Percentiles rank a stretch among this genome's conserved stretches.
phyloP scores from a whole-genome alignment of 2,113 vertebrate genomes.

The Cebus imitator region DNA sequence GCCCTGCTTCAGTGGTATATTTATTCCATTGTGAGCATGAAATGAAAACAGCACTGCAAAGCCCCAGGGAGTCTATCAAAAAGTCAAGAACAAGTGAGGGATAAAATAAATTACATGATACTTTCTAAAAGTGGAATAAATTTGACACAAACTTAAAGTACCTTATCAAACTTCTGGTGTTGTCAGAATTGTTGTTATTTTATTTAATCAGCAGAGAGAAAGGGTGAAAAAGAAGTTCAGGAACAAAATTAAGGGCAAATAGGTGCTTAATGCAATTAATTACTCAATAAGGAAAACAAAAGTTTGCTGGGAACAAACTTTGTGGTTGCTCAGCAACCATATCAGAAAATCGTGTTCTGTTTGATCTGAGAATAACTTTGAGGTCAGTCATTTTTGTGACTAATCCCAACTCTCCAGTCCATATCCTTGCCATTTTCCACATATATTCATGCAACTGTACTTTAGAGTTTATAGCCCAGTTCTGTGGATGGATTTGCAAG shows the following conservation, averaged over 20 bases:
- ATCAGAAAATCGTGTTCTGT: too few species aligned
- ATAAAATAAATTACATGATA: not conserved
- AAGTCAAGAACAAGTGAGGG: not conserved
- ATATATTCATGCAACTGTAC: fast-evolving
- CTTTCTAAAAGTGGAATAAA: not conserved
- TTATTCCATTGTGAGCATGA: not conserved
- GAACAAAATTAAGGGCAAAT: not conserved
- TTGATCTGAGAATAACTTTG: not conserved
- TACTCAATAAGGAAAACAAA: not conserved
- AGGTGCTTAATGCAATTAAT: not conserved
- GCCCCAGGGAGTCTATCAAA: too few species aligned
- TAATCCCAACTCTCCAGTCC: not conserved
- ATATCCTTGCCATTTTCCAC: not conserved
- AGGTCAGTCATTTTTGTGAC: not conserved
- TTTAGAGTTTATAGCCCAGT: not conserved
- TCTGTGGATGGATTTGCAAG: not conserved
- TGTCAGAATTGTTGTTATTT: not conserved
- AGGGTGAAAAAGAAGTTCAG: not conserved
- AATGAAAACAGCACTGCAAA: not conserved
- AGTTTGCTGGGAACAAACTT: not conserved
- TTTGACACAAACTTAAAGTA: not conserved
- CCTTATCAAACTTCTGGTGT: fast-evolving
- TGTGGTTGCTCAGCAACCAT: too few species aligned
- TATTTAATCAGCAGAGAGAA: not conserved
- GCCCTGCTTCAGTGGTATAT: not conserved